Evolutionary conservation across 2,888 invertebrate species (phyloP), one percentile per base, ranked within the genome.

Genomic region (Chrysina gloriosa): DNA sequence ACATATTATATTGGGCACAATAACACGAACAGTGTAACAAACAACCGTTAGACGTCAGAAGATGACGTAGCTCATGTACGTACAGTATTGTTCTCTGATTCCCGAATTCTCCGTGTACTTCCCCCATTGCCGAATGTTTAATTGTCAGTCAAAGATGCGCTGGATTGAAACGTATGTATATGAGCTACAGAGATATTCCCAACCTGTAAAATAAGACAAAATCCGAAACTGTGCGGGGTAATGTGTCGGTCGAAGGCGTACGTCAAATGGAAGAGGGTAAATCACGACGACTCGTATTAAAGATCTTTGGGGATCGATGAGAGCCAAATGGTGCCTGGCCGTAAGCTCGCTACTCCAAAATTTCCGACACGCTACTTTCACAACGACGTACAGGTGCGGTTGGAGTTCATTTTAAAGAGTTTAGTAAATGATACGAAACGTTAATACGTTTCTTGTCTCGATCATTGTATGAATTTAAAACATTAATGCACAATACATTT

Each of bases 301-400:
- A 68, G 47, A 65, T 56, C 63, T 63, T 58, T 23, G 36, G 63
- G 64, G 68, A 72, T 72, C 72, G 72, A 72, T 72, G 72, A 64
- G 68, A 63, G 42, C 25, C 65, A 54, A 67, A 67, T 70, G 68
- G 72, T 72, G 70, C 72, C 72, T 68, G 70, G 72, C 58, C 54
- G 70, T 56, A 47, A 66, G 56, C 66, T 72, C 68, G 70, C 70
- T 69, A 23, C 56, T 7, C 58, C 29, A 31, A 52, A 36, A 36
- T 56, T 58, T 25, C 23, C 36, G n/a, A 58, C 63, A 63, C 66
- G 45, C 69, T 52, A 45, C 67, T 61, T 21, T 29, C 21, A n/a
- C n/a, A n/a, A n/a, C n/a, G n/a, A n/a, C n/a, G n/a, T n/a, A n/a
- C n/a, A n/a, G n/a, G n/a, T n/a, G n/a, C n/a, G n/a, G n/a, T n/a